Base-by-base conservation (phyloP, 2,113 vertebrate species). In the Phylloscopus whistleri region DNA sequence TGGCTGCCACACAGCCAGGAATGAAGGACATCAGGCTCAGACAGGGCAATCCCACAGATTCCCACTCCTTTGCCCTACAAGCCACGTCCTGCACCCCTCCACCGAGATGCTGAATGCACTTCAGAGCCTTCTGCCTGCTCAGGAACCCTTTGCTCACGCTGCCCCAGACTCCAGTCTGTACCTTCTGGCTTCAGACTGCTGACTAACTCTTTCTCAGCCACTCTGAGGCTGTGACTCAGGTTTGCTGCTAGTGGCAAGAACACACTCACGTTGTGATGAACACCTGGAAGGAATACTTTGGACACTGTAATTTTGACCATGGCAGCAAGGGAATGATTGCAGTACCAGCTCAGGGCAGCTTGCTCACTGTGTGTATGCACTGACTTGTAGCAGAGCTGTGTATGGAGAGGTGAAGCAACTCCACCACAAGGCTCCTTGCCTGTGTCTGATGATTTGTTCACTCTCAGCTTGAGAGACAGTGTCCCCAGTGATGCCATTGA, bases 81-180 rank as follows among this genome's bases (percentile, higher is more conserved):
- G 43, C 19, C 62, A 82, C 2, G 1, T 23, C 49, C 75, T 43
- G 16, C 11, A 10, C 11, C 5, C 12, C 84, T 53, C 22, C 33
- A 16, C 15, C 0, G 0, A 55, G 81, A 39, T 2, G 11, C 64
- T 75, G 62, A 44, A 10, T 0, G 75, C 62, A 4, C 24, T 58
- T 27, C 41, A 19, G 3, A 49, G 19, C 33, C 23, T 78, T 66
- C 85, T 79, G 78, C 76, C 58, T 30, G 0, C 46, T 33, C 39
- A 16, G 10, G 21, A 48, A 0, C n/a, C 66, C 49, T 62, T 23
- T 56, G n/a, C 53, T n/a, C 72, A 46, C 1, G 0, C 51, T 27
- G 27, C 72, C 75, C 37, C 68, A 49, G 63, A 22, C 28, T 59
- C 35, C 68, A 46, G 63, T 8, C 0, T 7, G 16, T 4, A 21